Evolutionary conservation across 2,888 invertebrate genomes (phyloP).

Genomic region (Microchrysa polita): DNA sequence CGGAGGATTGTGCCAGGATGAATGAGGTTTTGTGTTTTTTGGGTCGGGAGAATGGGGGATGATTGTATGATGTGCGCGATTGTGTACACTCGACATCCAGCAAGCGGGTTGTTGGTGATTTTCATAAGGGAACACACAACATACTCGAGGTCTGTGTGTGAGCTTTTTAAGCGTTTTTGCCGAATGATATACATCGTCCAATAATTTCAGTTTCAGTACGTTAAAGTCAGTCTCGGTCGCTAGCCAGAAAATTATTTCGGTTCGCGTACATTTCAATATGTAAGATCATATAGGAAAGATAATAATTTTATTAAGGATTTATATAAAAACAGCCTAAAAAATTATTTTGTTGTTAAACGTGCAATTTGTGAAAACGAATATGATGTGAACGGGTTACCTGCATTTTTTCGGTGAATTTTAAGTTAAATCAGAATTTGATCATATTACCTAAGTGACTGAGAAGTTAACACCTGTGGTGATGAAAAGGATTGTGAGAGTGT

Average conservation of each 20-base stretch:
- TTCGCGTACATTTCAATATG: conserved; percentile 47
- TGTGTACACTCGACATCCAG: conserved; percentile 37
- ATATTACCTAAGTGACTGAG: background rate
- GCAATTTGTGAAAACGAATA: background rate
- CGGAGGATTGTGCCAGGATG: background rate
- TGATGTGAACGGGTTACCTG: background rate
- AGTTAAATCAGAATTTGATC: background rate
- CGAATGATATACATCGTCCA: conserved; percentile 48
- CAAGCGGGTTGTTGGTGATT: conserved; percentile 41
- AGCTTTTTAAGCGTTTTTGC: conserved; percentile 44
- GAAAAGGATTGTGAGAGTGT: background rate
- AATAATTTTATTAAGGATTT: conserved; percentile 29
- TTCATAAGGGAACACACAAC: conserved; percentile 41
- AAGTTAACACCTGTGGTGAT: background rate
- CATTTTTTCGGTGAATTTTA: background rate
- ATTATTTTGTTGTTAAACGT: background rate
- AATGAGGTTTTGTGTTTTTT: too few relatives aligned
- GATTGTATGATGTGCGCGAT: conserved; percentile 31
- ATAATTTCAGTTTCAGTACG: conserved; percentile 57
- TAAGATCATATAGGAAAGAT: conserved; percentile 28
- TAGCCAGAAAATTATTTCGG: conserved; percentile 56
- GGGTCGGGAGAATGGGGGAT: background rate
- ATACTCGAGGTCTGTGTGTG: conserved; percentile 44
- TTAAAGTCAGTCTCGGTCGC: conserved; percentile 65
- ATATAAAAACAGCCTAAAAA: conserved; percentile 22